Conservation (phyloP, 2,797 vertebrate genomes). For the Esox masquinongy region DNA sequence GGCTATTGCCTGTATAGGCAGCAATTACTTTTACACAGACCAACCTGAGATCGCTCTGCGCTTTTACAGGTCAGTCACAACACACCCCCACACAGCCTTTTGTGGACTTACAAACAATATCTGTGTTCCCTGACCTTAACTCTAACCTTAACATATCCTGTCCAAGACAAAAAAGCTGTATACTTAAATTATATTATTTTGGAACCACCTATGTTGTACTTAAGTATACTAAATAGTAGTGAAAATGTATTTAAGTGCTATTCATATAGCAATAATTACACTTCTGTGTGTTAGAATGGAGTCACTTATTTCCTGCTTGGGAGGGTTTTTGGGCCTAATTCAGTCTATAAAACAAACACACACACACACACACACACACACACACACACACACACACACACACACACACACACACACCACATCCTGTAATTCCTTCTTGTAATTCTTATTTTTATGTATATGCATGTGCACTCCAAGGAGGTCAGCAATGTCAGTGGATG, state of each 20-base stretch:
- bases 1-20: constrained; percentile 96
- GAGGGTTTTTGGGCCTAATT: too few species aligned
- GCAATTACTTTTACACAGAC: constrained; percentile 97
- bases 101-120: too few species aligned
- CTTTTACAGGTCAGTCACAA: constrained; percentile 86
- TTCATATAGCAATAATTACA: too few species aligned
- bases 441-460: not conserved
- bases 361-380: not conserved
- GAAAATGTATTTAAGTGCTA: too few species aligned
- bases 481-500: not conserved
- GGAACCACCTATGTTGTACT: too few species aligned
- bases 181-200: too few species aligned
- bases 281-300: too few species aligned
- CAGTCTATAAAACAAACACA: not conserved
- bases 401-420: not conserved
- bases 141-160: too few species aligned
- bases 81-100: not conserved
- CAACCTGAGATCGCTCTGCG: constrained; percentile 95
- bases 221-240: too few species aligned
- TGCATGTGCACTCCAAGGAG: not conserved
- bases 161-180: too few species aligned
- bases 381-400: not conserved
- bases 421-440: not conserved
- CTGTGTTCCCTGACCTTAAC: too few species aligned
- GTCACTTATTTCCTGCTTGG: too few species aligned